These are phyloP conservation scores for Octonoba sinensis DNA, from an alignment of 2,888 invertebrate species.

Conservation along the genomic window DNA sequence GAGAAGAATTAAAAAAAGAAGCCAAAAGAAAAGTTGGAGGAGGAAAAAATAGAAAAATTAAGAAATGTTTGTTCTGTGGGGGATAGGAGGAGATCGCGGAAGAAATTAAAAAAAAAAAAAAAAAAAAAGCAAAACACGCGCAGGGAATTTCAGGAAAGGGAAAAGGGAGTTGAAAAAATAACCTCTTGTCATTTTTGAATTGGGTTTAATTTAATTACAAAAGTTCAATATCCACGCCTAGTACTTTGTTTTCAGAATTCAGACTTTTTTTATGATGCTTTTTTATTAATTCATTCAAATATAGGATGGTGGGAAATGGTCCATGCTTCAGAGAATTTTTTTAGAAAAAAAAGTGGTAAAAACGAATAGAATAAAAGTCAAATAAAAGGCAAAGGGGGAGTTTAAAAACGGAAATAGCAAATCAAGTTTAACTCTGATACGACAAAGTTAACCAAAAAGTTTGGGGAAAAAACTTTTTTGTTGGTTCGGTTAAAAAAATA, in stretches of 20 bases:
- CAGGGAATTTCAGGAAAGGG: conserved; percentile 1
- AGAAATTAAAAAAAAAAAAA: conserved; percentile 3
- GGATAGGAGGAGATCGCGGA: conserved; percentile 10
- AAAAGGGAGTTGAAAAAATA: conserved; percentile 30
- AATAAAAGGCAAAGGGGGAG: conserved; percentile 46
- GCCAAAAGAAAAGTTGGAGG: conserved; percentile 15
- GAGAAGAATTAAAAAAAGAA: conserved; percentile 4
- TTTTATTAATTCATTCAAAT: conserved; percentile 39
- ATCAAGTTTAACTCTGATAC: conserved; percentile 59
- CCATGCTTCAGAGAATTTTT: conserved; percentile 8
- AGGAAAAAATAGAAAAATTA: conserved; percentile 33
- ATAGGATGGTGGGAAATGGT: conserved; percentile 40
- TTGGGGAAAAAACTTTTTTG: too few relatives aligned
- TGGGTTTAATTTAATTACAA: conserved; percentile 64
- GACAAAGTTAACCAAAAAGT: conserved; percentile 4
- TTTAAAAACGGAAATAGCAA: conserved; percentile 57
- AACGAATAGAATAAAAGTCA: conserved; percentile 57
- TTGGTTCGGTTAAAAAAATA: conserved; percentile 10
- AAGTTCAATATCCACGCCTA: conserved; percentile 58
- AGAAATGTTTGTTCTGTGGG: conserved; percentile 48
- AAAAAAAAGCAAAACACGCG: not conserved
- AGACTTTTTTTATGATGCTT: conserved; percentile 33
- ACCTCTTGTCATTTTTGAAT: conserved; percentile 63
- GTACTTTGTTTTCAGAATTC: conserved; percentile 48
- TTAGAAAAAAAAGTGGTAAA: conserved; percentile 5